These are phyloP conservation scores for Metaphire vulgaris DNA, from an alignment of 1,140 invertebrate species.

Conservation along the genomic window DNA sequence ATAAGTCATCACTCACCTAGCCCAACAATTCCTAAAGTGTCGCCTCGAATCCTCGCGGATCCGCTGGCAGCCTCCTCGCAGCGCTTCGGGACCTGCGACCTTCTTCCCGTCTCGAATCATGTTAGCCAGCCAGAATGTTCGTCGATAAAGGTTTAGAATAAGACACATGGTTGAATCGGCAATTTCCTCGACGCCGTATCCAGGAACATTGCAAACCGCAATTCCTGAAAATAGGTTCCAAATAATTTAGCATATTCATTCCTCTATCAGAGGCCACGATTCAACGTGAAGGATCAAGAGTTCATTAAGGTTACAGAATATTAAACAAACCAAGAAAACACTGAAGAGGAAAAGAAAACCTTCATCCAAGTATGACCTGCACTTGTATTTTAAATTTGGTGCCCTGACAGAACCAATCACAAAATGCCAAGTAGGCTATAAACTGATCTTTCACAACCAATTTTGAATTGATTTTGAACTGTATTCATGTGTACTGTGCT, in stretches of 20 bases:
- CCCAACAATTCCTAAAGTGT: constrained; percentile 91
- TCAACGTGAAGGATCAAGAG: too few relatives aligned
- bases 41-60: constrained; percentile 88
- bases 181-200: constrained; percentile 99
- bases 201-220: constrained; percentile 98
- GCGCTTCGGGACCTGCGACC: constrained; percentile 81
- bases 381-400: too few relatives aligned
- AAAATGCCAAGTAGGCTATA: too few relatives aligned
- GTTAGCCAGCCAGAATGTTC: constrained; percentile 97
- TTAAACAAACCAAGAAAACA: too few relatives aligned
- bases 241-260: too few relatives aligned
- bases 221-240: constrained; percentile 74
- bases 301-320: too few relatives aligned
- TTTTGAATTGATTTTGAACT: too few relatives aligned
- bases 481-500: background rate
- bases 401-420: too few relatives aligned
- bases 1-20: constrained; percentile 68
- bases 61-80: constrained; percentile 58
- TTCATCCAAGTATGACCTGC: too few relatives aligned
- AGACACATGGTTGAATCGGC: constrained; percentile 97
- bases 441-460: too few relatives aligned
- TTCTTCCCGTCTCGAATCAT: constrained; percentile 97
- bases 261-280: too few relatives aligned
- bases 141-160: constrained; percentile 94
- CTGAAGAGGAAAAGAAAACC: too few relatives aligned